Conservation (phyloP, 2,797 vertebrate species). For the Eutrigla gurnardus region DNA sequence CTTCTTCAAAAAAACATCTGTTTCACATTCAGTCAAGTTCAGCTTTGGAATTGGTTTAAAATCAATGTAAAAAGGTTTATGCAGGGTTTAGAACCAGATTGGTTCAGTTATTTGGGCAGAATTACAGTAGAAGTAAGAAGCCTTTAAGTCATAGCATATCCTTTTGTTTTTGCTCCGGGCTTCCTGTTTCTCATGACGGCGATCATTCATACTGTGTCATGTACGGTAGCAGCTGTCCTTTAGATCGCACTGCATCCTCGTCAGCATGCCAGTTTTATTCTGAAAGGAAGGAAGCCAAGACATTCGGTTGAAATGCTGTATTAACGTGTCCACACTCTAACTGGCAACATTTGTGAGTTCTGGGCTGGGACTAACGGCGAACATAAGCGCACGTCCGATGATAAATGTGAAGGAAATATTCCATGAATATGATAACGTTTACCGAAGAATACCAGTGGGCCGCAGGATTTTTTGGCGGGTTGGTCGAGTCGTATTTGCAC, state of each 20-base stretch:
- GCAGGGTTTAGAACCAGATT: conserved; percentile 61
- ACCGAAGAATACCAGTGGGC: conserved; percentile 53
- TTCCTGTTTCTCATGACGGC: conserved; percentile 49
- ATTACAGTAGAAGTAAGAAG: conserved; percentile 56
- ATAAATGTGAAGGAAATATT: conserved; percentile 74
- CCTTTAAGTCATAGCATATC: conserved; percentile 53
- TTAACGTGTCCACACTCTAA: conserved; percentile 43
- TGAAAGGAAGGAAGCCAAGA: conserved; percentile 54
- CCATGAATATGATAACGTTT: conserved; percentile 69
- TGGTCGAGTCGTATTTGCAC: conserved; percentile 40
- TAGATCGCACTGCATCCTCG: conserved; percentile 39
- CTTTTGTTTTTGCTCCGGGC: conserved; percentile 55
- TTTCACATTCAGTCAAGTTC: conserved; percentile 72
- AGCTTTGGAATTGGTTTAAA: conserved; percentile 71
- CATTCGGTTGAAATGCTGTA: conserved; percentile 50
- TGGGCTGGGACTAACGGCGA: conserved; percentile 59
- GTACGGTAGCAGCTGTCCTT: conserved; percentile 38
- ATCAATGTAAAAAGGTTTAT: conserved; percentile 73
- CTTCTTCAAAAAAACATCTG: conserved; percentile 71
- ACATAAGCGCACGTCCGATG: conserved; percentile 69
- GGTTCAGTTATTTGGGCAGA: conserved; percentile 61
- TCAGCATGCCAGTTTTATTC: conserved; percentile 54
- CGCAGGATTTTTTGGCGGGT: conserved; percentile 35
- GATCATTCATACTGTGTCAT: conserved; percentile 38
- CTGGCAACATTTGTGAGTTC: conserved; percentile 54